Evolutionary conservation across 2,888 invertebrate species (phyloP).

Genomic region (Nymphalis urticae): DNA sequence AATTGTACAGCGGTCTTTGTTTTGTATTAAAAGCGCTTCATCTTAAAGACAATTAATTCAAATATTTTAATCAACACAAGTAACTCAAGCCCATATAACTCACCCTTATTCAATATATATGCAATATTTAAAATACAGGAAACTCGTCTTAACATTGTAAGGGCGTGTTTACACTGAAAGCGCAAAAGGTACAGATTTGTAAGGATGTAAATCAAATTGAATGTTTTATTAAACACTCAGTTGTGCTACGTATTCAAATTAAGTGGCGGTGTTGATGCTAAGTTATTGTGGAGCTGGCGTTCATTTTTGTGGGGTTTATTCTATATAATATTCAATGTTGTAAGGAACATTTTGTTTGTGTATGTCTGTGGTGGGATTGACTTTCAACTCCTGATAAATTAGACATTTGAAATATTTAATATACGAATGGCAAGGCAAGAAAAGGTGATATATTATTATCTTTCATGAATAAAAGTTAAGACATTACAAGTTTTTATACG

Average conservation of each 20-base stretch:
- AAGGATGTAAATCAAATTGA: constrained; percentile 78
- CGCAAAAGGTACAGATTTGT: constrained; percentile 77
- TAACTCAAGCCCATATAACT: constrained; percentile 14
- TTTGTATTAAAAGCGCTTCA: no score
- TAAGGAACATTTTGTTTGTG: no score
- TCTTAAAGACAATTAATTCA: no score
- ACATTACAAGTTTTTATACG: no score
- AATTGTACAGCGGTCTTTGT: no score
- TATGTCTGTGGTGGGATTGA: no score
- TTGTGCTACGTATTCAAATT: constrained; percentile 78
- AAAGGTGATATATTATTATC: no score
- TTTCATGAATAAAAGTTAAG: no score
- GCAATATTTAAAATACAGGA: constrained; percentile 50
- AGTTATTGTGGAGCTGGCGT: constrained; percentile 49
- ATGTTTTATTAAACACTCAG: constrained; percentile 80
- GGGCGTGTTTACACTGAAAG: constrained; percentile 73
- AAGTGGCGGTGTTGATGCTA: constrained; percentile 69
- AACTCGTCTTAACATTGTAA: constrained; percentile 52
- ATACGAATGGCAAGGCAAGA: no score
- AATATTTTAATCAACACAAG: background rate
- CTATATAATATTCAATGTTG: no score
- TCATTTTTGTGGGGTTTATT: background rate
- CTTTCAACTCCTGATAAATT: no score
- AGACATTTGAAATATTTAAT: no score
- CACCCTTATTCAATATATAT: constrained; percentile 53